Base-by-base conservation (phyloP, 1,140 invertebrate species). In the Hestina assimilis region DNA sequence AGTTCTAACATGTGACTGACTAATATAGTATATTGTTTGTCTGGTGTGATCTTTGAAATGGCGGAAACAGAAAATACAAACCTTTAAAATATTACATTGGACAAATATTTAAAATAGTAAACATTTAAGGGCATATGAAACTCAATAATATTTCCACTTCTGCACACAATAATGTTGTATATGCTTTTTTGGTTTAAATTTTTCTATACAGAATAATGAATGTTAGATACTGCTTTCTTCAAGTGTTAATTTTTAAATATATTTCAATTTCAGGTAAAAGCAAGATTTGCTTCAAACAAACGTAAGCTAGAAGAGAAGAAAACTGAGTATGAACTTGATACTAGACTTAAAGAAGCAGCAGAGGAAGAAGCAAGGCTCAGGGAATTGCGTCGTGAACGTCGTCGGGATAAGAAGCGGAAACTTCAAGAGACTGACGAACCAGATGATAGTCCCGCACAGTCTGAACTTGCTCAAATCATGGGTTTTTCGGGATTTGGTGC, bases 401-500 rank as follows among this genome's bases (percentile, higher is more conserved):
- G 94, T 65, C 96, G 97, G 86, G 96, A 98, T 51, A 93, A 94
- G 38, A 99, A 99, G 80, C 90, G 96, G 28, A 98, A 96, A 89
- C 89, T 93, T 9, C 93, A 96, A 47, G 94, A 96, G 61, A 89
- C 91, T 23, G 89, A 92, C 2, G 92, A 94, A 9, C 87, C 90
- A 23, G 79, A 90, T 8, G 91, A 91, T 31, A 84, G 89, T 8
- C 90, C 91, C 1, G 92, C 96, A 59, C 93, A 91, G 52, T 92
- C 92, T 41, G 97, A 99, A 81, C 93, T 99, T 89, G 94, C 96
- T 5, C 93, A 96, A 52, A 93, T 99, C 31, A 99, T 99, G 98
- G 98, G 98, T 11, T 99, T 99, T 84, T 95, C 95, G 8, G 97
- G 97, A 1, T 99, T 99, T 91, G 96, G 97, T 1, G 93, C 94